Evolutionary conservation across 2,113 vertebrate species (phyloP).

Genomic region (Lamprotornis superbus): DNA sequence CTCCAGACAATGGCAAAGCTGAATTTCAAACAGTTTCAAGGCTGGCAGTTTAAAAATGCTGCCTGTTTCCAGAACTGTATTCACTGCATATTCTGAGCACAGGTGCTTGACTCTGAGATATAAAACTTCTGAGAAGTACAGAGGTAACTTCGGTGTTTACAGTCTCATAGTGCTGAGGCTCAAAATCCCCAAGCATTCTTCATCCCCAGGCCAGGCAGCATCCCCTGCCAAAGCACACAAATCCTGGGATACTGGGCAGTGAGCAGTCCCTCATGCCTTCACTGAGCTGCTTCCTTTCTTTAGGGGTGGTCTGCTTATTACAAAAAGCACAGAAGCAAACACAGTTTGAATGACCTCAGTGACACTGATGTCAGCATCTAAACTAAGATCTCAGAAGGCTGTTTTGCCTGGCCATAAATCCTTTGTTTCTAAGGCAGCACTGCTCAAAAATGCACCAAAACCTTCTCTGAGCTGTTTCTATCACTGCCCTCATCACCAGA

Average conservation of each 20-base stretch:
- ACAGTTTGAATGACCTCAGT: neutral
- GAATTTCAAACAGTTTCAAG: conserved; percentile 16
- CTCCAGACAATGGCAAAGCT: neutral
- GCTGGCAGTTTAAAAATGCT: neutral
- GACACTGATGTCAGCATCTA: accelerated
- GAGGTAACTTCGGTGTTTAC: neutral
- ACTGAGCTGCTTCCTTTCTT: neutral
- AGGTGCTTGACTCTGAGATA: neutral
- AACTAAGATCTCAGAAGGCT: neutral
- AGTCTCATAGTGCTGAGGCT: neutral
- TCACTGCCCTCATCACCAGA: neutral
- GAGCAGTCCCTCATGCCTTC: neutral
- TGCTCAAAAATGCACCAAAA: neutral
- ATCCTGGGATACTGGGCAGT: neutral
- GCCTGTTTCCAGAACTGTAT: neutral
- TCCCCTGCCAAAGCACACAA: neutral
- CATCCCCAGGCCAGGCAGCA: neutral
- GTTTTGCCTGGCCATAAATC: neutral
- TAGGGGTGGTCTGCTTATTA: neutral
- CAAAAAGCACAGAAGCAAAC: neutral
- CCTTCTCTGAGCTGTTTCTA: neutral
- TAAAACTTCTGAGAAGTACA: neutral
- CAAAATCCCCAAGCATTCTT: neutral
- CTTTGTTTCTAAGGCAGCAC: neutral
- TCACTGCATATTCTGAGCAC: neutral